These are phyloP conservation scores for Lanius collurio DNA, from an alignment of 2,113 vertebrate species.

Conservation along the genomic window DNA sequence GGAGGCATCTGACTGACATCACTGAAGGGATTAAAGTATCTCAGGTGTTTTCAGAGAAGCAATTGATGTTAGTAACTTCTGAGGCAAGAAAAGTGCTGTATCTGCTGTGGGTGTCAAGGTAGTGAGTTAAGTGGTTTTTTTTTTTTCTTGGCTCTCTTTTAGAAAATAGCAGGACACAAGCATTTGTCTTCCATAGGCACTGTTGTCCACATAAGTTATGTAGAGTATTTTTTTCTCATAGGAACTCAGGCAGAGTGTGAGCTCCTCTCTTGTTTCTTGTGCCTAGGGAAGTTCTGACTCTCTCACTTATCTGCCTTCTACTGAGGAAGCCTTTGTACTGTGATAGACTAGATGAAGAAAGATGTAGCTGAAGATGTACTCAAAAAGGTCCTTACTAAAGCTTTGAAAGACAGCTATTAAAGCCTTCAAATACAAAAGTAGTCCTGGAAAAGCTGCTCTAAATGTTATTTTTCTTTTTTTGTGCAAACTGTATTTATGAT, in stretches of 20 bases:
- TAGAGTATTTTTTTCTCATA: fast-evolving
- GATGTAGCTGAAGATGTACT: neutral
- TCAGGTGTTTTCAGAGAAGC: neutral
- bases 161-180: neutral
- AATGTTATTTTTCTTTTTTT: neutral
- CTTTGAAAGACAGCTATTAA: neutral
- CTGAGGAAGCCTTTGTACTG: neutral
- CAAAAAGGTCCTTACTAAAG: neutral
- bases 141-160: neutral
- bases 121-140: neutral
- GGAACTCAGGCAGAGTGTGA: neutral
- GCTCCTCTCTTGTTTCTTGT: fast-evolving
- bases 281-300: neutral
- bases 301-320: neutral
- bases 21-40: neutral
- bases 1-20: neutral
- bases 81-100: neutral
- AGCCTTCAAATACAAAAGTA: neutral
- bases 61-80: neutral
- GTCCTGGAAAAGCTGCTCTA: neutral
- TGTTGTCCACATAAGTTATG: fast-evolving
- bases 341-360: neutral
- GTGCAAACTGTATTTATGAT: neutral
- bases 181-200: fast-evolving
- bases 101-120: neutral